Evolutionary conservation across 2,888 invertebrate genomes (phyloP).

Genomic region (Crocallis elinguaria): DNA sequence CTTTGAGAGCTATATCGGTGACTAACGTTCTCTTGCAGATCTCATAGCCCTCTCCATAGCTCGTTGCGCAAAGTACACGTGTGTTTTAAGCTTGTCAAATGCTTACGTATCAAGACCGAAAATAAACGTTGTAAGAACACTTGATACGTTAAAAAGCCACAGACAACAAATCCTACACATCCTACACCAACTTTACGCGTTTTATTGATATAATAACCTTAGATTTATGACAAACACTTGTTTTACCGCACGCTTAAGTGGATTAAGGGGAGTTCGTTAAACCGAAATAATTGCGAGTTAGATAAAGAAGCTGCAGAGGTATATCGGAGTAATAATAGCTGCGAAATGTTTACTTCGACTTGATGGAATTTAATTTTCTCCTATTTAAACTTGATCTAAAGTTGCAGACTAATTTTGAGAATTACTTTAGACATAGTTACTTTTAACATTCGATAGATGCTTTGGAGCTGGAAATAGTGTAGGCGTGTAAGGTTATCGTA

Average conservation of each 20-base stretch:
- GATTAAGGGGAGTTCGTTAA: conserved; percentile 10
- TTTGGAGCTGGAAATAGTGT: too few relatives aligned
- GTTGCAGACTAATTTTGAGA: conserved; percentile 12
- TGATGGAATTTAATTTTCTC: conserved; percentile 14
- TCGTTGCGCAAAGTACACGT: too few relatives aligned
- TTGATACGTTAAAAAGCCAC: too few relatives aligned
- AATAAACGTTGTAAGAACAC: too few relatives aligned
- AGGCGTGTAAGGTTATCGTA: too few relatives aligned
- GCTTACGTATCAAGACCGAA: too few relatives aligned
- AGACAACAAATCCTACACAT: too few relatives aligned
- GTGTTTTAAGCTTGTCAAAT: too few relatives aligned
- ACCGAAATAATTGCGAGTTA: conserved; percentile 17
- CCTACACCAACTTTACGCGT: too few relatives aligned
- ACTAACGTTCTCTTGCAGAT: too few relatives aligned
- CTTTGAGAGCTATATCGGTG: too few relatives aligned
- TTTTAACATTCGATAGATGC: background rate
- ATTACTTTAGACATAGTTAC: background rate
- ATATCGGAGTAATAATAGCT: conserved; percentile 6
- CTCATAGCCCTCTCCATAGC: too few relatives aligned
- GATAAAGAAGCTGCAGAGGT: conserved; percentile 9
- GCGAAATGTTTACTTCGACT: conserved; percentile 15
- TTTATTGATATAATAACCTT: background rate
- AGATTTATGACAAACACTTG: conserved; percentile 6
- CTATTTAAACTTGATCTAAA: conserved; percentile 6
- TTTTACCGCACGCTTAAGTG: conserved; percentile 17